These are phyloP conservation scores for Diploptera punctata DNA, from an alignment of 2,888 invertebrate species.

Conservation along the genomic window DNA sequence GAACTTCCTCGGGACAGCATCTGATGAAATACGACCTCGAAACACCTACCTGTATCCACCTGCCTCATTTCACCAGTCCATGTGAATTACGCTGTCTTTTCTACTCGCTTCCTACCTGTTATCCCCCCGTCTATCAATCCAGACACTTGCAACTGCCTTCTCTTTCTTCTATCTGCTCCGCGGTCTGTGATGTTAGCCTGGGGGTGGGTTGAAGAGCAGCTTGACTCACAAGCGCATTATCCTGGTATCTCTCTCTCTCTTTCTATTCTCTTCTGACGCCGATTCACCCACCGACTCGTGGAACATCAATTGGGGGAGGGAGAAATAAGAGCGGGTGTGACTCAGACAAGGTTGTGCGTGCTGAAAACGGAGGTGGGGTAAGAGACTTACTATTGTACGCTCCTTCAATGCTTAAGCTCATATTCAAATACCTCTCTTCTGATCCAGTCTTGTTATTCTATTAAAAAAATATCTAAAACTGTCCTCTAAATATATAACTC, in stretches of 20 bases:
- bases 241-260: background rate
- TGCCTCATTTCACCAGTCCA: no score
- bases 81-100: background rate
- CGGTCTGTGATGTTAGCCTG: background rate
- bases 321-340: background rate
- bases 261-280: background rate
- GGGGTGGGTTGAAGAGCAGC: background rate
- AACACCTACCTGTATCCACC: background rate
- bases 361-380: background rate
- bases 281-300: background rate
- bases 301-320: slow-evolving; percentile 5
- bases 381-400: no score
- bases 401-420: no score
- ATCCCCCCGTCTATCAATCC: background rate
- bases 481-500: no score
- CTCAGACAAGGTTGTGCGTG: background rate
- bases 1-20: slow-evolving; percentile 48
- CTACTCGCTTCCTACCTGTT: background rate
- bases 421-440: no score
- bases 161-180: background rate
- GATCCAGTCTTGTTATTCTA: no score
- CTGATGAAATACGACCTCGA: background rate
- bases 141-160: background rate
- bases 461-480: no score
- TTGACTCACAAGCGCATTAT: background rate